phyloP scores from a whole-genome alignment of 2,888 invertebrate genomes.

The Rotaria sp. region DNA sequence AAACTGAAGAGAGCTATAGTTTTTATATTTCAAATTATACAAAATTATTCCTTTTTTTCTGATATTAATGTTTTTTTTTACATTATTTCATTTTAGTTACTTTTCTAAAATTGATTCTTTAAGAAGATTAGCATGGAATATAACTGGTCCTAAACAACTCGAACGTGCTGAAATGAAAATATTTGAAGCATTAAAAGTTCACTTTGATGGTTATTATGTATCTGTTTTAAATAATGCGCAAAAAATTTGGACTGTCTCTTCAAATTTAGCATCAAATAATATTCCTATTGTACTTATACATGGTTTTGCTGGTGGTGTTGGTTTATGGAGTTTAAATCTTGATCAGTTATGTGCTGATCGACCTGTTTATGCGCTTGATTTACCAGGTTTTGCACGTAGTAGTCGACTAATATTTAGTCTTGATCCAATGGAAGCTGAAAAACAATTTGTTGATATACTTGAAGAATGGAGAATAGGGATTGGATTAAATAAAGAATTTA shows the following conservation, averaged over 20 bases:
- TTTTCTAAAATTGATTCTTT: not conserved
- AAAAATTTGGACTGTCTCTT: conserved; percentile 31
- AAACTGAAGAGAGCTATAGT: too few species aligned
- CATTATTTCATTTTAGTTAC: not conserved
- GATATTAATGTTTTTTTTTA: too few species aligned
- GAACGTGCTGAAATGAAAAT: conserved; percentile 27
- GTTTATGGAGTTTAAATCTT: conserved; percentile 37
- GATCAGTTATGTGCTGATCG: conserved; percentile 56
- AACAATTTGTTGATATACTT: conserved; percentile 77
- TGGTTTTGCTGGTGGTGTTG: conserved; percentile 36
- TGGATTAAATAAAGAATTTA: conserved; percentile 67
- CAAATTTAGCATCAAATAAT: conserved; percentile 33
- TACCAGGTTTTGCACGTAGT: conserved; percentile 76
- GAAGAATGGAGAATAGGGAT: conserved; percentile 90
- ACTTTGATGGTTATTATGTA: conserved; percentile 26
- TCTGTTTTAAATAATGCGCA: not conserved
- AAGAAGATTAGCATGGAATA: not conserved
- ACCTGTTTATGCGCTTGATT: conserved; percentile 82
- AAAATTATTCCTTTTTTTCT: not conserved
- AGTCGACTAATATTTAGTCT: conserved; percentile 75
- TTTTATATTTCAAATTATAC: too few species aligned
- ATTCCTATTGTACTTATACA: conserved; percentile 35
- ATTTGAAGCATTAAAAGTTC: conserved; percentile 15
- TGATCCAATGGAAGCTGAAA: conserved; percentile 73
- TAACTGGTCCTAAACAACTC: not conserved